These are phyloP conservation scores for Podabrus alpinus DNA, from an alignment of 2,888 invertebrate genomes.

Conservation along the genomic window DNA sequence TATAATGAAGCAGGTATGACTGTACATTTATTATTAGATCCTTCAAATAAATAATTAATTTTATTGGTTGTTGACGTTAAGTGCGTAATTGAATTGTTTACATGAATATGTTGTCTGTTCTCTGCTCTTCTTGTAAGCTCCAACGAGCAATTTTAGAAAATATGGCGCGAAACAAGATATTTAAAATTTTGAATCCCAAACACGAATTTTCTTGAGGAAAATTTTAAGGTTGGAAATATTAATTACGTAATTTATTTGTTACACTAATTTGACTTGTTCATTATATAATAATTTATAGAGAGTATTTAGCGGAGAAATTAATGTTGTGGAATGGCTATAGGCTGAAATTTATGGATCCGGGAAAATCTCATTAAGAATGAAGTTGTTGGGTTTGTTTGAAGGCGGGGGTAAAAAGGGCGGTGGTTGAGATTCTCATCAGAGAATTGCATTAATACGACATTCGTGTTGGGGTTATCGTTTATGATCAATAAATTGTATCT, in stretches of 20 bases:
- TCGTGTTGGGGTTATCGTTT: slow-evolving; percentile 22
- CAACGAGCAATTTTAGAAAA: neutral
- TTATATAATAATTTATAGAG: slow-evolving; percentile 57
- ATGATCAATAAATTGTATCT: slow-evolving; percentile 27
- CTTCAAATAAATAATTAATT: neutral
- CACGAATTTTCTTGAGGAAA: slow-evolving; percentile 6
- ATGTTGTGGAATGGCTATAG: slow-evolving; percentile 58
- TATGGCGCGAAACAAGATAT: slow-evolving; percentile 2
- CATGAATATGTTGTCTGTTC: no score
- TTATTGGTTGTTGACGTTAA: neutral
- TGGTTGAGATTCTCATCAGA: slow-evolving; percentile 23
- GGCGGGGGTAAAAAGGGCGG: slow-evolving; percentile 23
- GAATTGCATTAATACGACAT: slow-evolving; percentile 28
- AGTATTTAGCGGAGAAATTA: slow-evolving; percentile 59
- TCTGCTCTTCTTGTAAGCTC: neutral
- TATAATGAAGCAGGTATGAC: neutral
- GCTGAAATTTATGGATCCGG: slow-evolving; percentile 58
- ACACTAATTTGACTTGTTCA: slow-evolving; percentile 55
- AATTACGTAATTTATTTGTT: slow-evolving; percentile 53
- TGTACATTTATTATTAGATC: neutral
- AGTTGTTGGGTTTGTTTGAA: slow-evolving; percentile 55
- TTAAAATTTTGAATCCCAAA: slow-evolving; percentile 8
- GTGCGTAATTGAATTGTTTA: neutral
- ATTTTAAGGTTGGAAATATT: slow-evolving; percentile 42
- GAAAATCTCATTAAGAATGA: slow-evolving; percentile 59